Evolutionary conservation across 2,888 invertebrate genomes (phyloP), one percentile per base, ranked within the genome.

Genomic region (Dusona sp.): DNA sequence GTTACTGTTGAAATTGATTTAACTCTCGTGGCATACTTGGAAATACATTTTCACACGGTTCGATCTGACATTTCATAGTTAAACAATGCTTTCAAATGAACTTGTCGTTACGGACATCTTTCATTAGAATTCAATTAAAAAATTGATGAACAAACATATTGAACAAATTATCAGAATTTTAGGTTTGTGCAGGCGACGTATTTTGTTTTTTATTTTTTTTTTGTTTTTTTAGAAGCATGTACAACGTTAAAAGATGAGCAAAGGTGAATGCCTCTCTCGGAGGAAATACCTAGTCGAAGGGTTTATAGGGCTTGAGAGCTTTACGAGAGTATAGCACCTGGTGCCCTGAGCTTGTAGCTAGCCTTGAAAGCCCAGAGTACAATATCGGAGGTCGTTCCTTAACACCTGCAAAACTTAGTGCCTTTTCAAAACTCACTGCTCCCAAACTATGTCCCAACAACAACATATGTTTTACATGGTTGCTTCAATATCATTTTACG

Each of bases 321-420:
- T 61, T 64, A 48, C 36, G 64, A 61, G 64, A 61, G 25, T n/a
- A 72, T 54, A 22, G 72, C 72, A 83, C 78, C 72, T 83, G 64
- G 22, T 48, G 77, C 29, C 54, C 72, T 67, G 29, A 33, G 57
- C 36, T 25, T 38, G 19, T 38, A 36, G 13, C 13, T 25, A 64
- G 42, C 48, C 67, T 78, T 33, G 54, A 4, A 57, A 64, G 72
- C 36, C 19, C n/a, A 8, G 29, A 61, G 22, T 13, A 48, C 67
- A 81, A 68, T 74, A 81, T 81, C 38, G 61, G 73, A 29, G n/a
- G 38, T 74, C 33, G 42, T 51, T 29, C 38, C 7, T 29, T 48
- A 42, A 67, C 74, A 81, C 67, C 81, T 67, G 74, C 36, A 16
- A 72, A 38, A 48, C 19, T 29, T 48, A 51, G 33, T 72, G 29